Conservation (phyloP, 2,888 invertebrate genomes). For the Agelastica alni region DNA sequence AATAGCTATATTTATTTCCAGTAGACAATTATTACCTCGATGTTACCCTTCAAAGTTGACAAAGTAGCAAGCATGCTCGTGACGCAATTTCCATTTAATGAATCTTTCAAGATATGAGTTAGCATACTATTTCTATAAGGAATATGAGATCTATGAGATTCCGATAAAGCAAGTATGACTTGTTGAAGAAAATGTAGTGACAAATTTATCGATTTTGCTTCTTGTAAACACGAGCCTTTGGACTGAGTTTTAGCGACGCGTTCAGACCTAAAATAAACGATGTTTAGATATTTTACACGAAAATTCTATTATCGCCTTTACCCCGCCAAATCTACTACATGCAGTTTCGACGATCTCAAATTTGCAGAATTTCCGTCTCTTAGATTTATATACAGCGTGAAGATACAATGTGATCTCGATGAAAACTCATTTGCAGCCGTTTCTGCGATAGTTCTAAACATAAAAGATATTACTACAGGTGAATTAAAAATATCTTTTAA, state of each 20-base stretch:
- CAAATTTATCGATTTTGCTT: conserved; percentile 62
- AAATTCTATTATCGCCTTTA: conserved; percentile 40
- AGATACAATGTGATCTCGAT: conserved; percentile 62
- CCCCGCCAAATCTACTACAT: conserved; percentile 63
- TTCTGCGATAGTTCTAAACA: conserved; percentile 57
- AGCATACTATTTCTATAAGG: conserved; percentile 61
- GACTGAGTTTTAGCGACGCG: conserved; percentile 58
- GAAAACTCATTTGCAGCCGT: conserved; percentile 62
- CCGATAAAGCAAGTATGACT: conserved; percentile 56
- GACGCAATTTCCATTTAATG: conserved; percentile 61
- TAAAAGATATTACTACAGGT: too few species aligned
- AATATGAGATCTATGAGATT: conserved; percentile 52
- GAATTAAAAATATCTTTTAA: too few species aligned
- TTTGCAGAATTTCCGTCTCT: conserved; percentile 50
- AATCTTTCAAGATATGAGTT: conserved; percentile 60
- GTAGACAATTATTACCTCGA: conserved; percentile 34
- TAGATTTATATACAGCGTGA: conserved; percentile 58
- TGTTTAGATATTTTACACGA: neutral
- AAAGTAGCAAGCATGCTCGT: conserved; percentile 61
- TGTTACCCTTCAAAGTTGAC: conserved; percentile 38
- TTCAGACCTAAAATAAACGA: conserved; percentile 55
- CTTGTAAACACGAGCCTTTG: conserved; percentile 56
- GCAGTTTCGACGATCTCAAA: conserved; percentile 56
- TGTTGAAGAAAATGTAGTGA: conserved; percentile 63
- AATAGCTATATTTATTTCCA: conserved; percentile 14